Conservation (phyloP, 2,113 vertebrate species). For the Mus pahari region DNA sequence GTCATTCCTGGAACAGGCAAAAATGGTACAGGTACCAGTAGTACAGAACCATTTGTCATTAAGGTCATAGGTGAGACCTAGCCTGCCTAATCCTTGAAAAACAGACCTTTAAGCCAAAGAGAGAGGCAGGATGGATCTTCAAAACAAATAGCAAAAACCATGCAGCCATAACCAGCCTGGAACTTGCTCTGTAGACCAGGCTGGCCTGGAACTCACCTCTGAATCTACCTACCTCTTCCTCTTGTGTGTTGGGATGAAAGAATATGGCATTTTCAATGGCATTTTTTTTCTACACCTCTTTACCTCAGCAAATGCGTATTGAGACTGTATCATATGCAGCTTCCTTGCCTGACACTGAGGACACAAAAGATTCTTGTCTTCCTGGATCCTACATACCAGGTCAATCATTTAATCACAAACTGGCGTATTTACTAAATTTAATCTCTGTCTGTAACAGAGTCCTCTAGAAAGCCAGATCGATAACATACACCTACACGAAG, state of each 20-base stretch:
- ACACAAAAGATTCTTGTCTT: neutral
- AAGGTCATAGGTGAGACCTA: neutral
- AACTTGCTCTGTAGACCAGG: neutral
- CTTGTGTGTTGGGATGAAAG: neutral
- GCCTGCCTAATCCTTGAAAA: neutral
- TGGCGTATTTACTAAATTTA: neutral
- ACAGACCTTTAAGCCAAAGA: neutral
- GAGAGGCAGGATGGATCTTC: neutral
- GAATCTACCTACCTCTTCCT: neutral
- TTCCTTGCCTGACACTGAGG: neutral
- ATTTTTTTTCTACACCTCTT: neutral
- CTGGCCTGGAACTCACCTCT: neutral
- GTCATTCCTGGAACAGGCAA: neutral
- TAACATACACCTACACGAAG: neutral
- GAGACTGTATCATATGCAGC: neutral
- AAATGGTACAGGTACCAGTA: no score
- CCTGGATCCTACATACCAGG: neutral
- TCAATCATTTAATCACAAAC: slow-evolving; percentile 7
- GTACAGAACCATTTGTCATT: neutral
- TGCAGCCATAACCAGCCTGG: no score
- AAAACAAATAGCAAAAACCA: neutral
- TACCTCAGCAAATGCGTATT: slow-evolving; percentile 11
- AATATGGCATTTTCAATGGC: neutral
- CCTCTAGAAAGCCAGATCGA: neutral
- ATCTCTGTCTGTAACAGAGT: neutral